A percentile compares a stretch with the other conserved stretches of the same genome.
phyloP scores from a whole-genome alignment of 2,797 vertebrate genomes.

The Xiphophorus birchmanni region DNA sequence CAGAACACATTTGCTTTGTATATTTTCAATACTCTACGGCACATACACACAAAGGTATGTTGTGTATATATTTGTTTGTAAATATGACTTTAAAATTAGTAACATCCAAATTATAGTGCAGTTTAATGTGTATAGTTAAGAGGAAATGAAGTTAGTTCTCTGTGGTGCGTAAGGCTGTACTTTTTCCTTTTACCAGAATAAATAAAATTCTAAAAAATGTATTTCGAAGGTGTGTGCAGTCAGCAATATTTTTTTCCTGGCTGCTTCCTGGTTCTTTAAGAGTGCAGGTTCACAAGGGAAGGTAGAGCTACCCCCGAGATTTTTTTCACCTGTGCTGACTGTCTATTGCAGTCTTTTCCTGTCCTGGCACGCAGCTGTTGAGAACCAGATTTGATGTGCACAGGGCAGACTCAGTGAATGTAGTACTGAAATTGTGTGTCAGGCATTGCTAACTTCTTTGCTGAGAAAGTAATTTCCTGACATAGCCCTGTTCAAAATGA shows the following conservation, averaged over 20 bases:
- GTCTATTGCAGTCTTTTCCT: neutral
- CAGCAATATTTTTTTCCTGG: neutral
- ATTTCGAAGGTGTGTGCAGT: neutral
- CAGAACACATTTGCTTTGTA: neutral
- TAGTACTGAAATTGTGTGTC: neutral
- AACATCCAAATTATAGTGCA: neutral
- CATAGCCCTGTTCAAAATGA: neutral
- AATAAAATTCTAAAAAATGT: constrained; percentile 1
- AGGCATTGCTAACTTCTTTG: neutral
- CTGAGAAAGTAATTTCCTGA: constrained; percentile 1
- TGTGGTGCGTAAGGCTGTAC: neutral
- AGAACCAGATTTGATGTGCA: constrained; percentile 2
- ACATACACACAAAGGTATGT: neutral
- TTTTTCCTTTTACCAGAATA: neutral
- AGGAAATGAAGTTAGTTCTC: neutral
- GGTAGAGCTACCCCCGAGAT: neutral
- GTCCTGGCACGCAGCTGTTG: constrained; percentile 2
- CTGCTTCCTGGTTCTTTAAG: neutral
- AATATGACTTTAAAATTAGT: neutral
- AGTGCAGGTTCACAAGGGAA: neutral
- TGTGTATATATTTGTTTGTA: neutral
- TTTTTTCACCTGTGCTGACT: neutral
- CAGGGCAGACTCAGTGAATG: constrained; percentile 1
- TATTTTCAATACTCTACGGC: neutral
- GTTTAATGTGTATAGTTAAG: neutral